Evolutionary conservation across 2,113 vertebrate genomes (phyloP).

Genomic region (Gopherus flavomarginatus): DNA sequence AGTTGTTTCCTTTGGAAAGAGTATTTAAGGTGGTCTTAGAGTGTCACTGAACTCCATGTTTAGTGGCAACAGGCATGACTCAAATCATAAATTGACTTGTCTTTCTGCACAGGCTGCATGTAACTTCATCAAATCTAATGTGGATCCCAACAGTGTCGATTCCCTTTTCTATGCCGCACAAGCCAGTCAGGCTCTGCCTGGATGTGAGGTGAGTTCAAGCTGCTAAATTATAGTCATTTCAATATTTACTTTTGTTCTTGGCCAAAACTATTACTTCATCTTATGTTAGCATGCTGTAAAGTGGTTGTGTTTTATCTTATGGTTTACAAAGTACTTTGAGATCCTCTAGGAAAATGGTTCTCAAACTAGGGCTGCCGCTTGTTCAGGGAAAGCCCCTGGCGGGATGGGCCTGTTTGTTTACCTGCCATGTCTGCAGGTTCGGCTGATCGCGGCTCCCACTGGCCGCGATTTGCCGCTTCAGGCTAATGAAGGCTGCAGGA

Average conservation of each 20-base stretch:
- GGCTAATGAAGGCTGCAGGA: too few relatives aligned
- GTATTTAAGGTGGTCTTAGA: neutral
- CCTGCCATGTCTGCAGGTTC: too few relatives aligned
- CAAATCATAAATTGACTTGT: neutral
- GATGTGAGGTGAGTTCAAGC: conserved; percentile 88
- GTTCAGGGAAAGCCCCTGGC: too few relatives aligned
- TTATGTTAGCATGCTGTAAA: neutral
- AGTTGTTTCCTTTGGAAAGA: neutral
- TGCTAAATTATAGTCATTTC: neutral
- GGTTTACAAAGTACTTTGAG: rapidly evolving
- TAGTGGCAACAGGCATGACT: neutral
- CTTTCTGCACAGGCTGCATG: conserved; percentile 84
- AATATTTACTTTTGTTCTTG: neutral
- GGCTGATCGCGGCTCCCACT: too few relatives aligned
- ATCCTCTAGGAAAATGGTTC: neutral
- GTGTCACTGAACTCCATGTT: neutral
- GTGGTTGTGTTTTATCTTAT: neutral
- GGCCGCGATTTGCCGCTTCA: too few relatives aligned
- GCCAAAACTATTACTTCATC: neutral
- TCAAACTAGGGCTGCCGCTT: too few relatives aligned
- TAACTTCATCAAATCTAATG: conserved; percentile 88
- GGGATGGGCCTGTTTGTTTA: too few relatives aligned
- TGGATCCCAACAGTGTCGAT: conserved; percentile 89
- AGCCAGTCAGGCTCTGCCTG: conserved; percentile 87
- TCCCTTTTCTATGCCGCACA: conserved; percentile 94